Evolutionary conservation across 2,888 invertebrate genomes (phyloP).

Genomic region (Neoaliturus tenellus): DNA sequence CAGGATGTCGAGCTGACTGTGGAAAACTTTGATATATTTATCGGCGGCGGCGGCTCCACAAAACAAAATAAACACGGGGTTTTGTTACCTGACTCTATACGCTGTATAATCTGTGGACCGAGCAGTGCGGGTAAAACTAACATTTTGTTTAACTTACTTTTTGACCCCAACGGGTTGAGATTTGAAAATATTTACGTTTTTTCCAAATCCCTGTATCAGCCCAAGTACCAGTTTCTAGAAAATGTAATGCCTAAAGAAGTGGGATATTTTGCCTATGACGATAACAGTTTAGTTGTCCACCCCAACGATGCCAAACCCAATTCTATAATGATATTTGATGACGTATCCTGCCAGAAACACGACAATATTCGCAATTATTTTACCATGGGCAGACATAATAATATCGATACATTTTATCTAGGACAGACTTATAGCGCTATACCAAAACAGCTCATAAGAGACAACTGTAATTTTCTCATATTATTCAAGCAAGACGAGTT

Average conservation of each 20-base stretch:
- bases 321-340: slow-evolving; percentile 54
- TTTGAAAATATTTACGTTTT: slow-evolving; percentile 55
- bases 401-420: slow-evolving; percentile 53
- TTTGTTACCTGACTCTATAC: slow-evolving; percentile 31
- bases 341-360: slow-evolving; percentile 50
- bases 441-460: slow-evolving; percentile 70
- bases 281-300: slow-evolving; percentile 34
- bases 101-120: slow-evolving; percentile 44
- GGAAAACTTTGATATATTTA: no score
- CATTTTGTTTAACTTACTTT: slow-evolving; percentile 45
- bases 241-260: slow-evolving; percentile 23
- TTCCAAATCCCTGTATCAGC: slow-evolving; percentile 53
- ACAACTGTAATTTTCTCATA: slow-evolving; percentile 70
- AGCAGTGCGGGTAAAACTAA: slow-evolving; percentile 48
- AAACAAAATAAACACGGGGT: slow-evolving; percentile 43
- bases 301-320: slow-evolving; percentile 30
- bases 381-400: slow-evolving; percentile 47
- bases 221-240: slow-evolving; percentile 45
- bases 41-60: no score
- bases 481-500: slow-evolving; percentile 70
- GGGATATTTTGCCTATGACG: slow-evolving; percentile 12
- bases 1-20: no score
- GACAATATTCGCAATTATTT: slow-evolving; percentile 50
- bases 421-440: slow-evolving; percentile 60
- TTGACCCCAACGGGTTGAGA: slow-evolving; percentile 44